Percentiles rank a stretch among this genome's conserved stretches.
Evolutionary conservation across 1,140 invertebrate genomes (phyloP).

Genomic region (Drosophila nasuta): DNA sequence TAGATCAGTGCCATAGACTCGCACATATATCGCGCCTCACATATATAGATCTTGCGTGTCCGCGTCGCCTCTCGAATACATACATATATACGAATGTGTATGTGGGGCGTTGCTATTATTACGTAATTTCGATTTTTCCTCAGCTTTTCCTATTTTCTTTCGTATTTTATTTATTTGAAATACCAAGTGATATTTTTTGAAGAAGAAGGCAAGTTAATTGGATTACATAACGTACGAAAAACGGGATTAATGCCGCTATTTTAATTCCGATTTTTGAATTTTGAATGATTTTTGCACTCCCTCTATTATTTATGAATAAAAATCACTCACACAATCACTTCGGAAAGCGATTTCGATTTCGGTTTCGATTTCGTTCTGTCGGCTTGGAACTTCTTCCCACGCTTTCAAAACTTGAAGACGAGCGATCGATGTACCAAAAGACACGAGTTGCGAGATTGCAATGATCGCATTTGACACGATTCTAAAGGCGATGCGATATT

Average conservation of each 20-base stretch:
- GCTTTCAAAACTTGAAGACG: conserved; percentile 33
- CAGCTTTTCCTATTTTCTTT: conserved; percentile 1
- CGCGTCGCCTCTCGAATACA: conserved; percentile 19
- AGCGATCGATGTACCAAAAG: conserved; percentile 65
- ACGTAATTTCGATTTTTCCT: conserved; percentile 70
- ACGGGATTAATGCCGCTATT: conserved; percentile 1
- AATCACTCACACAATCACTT: conserved; percentile 43
- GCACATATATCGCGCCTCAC: conserved; percentile 44
- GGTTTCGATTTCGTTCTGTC: conserved; percentile 13
- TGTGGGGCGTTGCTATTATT: conserved; percentile 77
- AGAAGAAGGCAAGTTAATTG: conserved; percentile 18
- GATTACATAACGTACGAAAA: conserved; percentile 46
- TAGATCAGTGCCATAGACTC: conserved; percentile 67
- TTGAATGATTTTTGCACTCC: too few relatives aligned
- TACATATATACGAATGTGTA: conserved; percentile 31
- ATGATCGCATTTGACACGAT: conserved; percentile 72
- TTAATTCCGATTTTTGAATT: conserved; percentile 1
- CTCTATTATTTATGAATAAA: conserved; percentile 1
- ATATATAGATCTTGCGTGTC: conserved; percentile 46
- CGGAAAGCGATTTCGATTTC: conserved; percentile 12
- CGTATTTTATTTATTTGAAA: conserved; percentile 9
- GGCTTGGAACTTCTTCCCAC: conserved; percentile 27
- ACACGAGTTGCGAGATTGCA: conserved; percentile 84
- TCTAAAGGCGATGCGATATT: conserved; percentile 42
- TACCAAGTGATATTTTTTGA: conserved; percentile 10